Percentiles rank a stretch among this genome's conserved stretches.
Evolutionary conservation across 2,888 invertebrate species (phyloP).

Genomic region (Nomada fucata): DNA sequence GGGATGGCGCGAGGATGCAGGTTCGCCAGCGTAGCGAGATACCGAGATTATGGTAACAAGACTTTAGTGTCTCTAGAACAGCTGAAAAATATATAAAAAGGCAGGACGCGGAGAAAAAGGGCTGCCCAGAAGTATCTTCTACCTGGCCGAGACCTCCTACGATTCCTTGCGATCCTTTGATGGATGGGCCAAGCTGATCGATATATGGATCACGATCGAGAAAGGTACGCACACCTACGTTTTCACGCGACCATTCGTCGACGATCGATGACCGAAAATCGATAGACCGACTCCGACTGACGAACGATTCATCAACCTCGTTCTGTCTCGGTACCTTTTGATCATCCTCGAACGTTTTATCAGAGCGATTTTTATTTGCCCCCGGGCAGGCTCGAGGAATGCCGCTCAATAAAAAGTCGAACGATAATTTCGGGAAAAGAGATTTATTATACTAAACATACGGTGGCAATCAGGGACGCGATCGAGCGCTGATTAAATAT

Average conservation of each 20-base stretch:
- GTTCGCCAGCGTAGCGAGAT: neutral
- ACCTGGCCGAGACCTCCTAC: neutral
- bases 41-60: conserved; percentile 32
- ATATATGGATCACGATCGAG: conserved; percentile 7
- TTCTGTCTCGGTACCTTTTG: conserved; percentile 1
- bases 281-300: neutral
- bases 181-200: conserved; percentile 23
- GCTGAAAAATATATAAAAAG: conserved; percentile 22
- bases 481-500: too few species aligned
- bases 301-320: conserved; percentile 28
- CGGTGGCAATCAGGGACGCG: too few species aligned
- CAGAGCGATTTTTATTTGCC: neutral
- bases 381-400: neutral
- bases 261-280: conserved; percentile 6
- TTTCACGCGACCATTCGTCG: conserved; percentile 17
- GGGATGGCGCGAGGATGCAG: conserved; percentile 15
- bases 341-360: neutral
- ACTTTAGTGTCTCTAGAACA: neutral
- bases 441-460: too few species aligned
- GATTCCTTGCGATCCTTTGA: conserved; percentile 36
- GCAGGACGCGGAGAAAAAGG: conserved; percentile 3
- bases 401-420: too few species aligned
- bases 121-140: neutral
- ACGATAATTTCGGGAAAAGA: too few species aligned
- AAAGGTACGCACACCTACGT: neutral